Percentiles rank a stretch among this genome's conserved stretches.
These are phyloP conservation scores for Ochropleura leucogaster DNA, from an alignment of 2,888 invertebrate species.

Conservation along the genomic window DNA sequence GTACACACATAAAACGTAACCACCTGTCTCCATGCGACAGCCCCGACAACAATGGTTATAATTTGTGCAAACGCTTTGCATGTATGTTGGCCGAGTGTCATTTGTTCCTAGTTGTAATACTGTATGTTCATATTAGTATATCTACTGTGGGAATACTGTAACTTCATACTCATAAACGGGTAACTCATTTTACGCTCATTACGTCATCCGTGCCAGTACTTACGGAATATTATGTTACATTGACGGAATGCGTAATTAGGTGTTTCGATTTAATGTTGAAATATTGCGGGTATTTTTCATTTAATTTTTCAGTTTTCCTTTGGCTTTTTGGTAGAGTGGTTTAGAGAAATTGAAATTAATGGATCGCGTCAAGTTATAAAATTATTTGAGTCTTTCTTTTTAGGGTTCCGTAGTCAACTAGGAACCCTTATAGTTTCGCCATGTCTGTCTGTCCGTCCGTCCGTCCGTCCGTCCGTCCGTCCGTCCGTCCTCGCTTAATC, in stretches of 20 bases:
- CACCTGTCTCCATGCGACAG: background rate
- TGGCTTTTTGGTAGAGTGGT: background rate
- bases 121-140: background rate
- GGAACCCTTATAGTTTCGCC: too few relatives aligned
- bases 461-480: too few relatives aligned
- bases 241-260: conserved; percentile 60
- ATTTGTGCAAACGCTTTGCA: background rate
- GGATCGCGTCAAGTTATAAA: background rate
- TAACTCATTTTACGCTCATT: conserved; percentile 65
- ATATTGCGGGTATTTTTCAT: conserved; percentile 10
- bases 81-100: background rate
- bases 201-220: conserved; percentile 51
- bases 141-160: conserved; percentile 8
- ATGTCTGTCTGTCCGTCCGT: too few relatives aligned
- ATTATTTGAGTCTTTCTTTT: background rate
- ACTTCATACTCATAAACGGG: conserved; percentile 61
- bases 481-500: too few relatives aligned
- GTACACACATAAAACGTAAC: background rate
- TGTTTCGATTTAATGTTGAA: conserved; percentile 46
- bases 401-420: too few relatives aligned
- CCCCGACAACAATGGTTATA: background rate
- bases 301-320: background rate
- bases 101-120: conserved; percentile 5
- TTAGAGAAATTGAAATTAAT: background rate
- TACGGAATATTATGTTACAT: conserved; percentile 61